Conservation (phyloP, 2,113 vertebrate species). For the Elanus axillaris region DNA sequence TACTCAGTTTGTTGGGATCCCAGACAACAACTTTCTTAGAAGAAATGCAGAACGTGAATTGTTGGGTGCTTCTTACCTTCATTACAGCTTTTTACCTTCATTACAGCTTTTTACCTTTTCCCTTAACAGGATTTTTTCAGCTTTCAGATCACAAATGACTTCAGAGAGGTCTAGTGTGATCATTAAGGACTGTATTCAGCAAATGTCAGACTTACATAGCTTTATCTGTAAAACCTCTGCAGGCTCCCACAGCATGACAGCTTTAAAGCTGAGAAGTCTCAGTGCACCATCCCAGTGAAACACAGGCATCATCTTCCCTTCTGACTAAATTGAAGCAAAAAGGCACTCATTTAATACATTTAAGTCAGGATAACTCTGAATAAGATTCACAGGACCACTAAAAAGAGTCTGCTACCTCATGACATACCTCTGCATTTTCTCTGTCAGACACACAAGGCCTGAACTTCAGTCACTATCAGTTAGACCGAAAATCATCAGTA, state of each 20-base stretch:
- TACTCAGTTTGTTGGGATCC: background rate
- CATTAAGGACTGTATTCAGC: constrained; percentile 24
- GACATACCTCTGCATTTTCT: background rate
- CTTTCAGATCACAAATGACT: constrained; percentile 21
- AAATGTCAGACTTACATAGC: constrained; percentile 5
- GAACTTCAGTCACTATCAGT: background rate
- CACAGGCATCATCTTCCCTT: background rate
- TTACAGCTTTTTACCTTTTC: background rate
- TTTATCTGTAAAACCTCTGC: background rate
- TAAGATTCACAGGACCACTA: background rate
- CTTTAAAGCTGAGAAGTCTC: background rate
- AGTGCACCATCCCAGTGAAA: background rate
- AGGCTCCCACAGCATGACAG: background rate
- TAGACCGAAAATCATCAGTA: background rate
- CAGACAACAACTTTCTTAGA: background rate
- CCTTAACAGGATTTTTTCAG: background rate
- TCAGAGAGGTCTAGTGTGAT: constrained; percentile 16
- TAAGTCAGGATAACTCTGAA: background rate
- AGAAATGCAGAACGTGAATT: background rate
- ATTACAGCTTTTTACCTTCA: background rate
- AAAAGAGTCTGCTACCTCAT: background rate
- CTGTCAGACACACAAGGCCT: background rate
- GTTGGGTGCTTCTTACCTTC: background rate
- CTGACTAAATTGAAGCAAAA: background rate
- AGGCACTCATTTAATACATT: background rate